Evolutionary conservation across 2,888 invertebrate species (phyloP).

Genomic region (Trisateles emortualis): DNA sequence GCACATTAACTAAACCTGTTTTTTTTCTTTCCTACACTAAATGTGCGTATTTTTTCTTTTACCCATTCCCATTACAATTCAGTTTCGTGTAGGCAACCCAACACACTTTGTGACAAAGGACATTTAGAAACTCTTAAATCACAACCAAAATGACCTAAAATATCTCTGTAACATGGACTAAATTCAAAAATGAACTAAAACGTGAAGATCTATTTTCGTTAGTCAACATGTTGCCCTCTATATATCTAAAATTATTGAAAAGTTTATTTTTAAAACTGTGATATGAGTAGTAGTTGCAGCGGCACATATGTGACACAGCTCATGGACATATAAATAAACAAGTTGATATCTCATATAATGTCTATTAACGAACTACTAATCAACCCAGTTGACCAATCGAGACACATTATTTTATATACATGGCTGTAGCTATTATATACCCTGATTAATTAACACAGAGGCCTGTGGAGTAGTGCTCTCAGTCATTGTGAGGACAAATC

Average conservation of each 20-base stretch:
- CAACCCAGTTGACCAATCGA: conserved; percentile 51
- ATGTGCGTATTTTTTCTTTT: too few species aligned
- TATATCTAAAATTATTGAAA: conserved; percentile 5
- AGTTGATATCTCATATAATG: conserved; percentile 27
- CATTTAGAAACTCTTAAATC: too few species aligned
- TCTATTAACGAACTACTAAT: conserved; percentile 46
- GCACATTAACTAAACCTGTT: too few species aligned
- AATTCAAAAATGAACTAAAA: neutral
- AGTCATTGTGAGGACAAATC: conserved; percentile 38
- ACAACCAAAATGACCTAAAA: too few species aligned
- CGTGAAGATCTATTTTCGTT: neutral
- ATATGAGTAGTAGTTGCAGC: conserved; percentile 8
- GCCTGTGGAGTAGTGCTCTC: conserved; percentile 35
- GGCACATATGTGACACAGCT: conserved; percentile 25
- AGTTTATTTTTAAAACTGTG: neutral
- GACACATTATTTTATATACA: conserved; percentile 35
- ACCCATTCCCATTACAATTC: too few species aligned
- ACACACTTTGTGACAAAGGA: too few species aligned
- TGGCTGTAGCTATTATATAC: conserved; percentile 28
- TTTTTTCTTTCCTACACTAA: too few species aligned
- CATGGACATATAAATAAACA: conserved; percentile 48
- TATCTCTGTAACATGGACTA: too few species aligned
- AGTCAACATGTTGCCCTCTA: neutral
- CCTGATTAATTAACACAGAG: conserved; percentile 60
- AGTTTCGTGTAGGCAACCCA: too few species aligned